These are phyloP conservation scores for Dinoponera quadriceps DNA, from an alignment of 1,140 invertebrate genomes.

Conservation along the genomic window DNA sequence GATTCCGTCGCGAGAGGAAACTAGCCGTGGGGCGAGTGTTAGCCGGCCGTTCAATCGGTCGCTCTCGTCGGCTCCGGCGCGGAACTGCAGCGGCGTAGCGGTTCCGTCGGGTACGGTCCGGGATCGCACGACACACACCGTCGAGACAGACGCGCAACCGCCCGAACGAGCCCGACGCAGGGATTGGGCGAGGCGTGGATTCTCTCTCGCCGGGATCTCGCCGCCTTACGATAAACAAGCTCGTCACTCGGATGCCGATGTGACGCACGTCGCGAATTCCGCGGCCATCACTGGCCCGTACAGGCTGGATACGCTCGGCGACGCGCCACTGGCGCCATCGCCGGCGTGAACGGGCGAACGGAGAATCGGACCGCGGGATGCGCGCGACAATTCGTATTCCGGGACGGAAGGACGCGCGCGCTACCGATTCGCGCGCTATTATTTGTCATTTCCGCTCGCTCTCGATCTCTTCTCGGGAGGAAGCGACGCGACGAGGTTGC, in stretches of 20 bases:
- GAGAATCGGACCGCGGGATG: constrained; percentile 64
- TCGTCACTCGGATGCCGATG: constrained; percentile 54
- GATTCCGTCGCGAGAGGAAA: not conserved
- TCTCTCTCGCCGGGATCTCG: not conserved
- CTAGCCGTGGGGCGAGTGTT: not conserved
- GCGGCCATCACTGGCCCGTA: constrained; percentile 78
- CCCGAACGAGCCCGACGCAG: not conserved
- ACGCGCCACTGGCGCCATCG: constrained; percentile 64
- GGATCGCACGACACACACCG: not conserved
- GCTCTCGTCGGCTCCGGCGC: not conserved
- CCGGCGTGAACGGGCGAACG: constrained; percentile 64
- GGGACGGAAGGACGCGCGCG: no score
- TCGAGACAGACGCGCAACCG: not conserved
- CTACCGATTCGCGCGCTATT: no score
- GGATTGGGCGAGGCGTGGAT: not conserved
- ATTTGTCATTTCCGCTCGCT: no score
- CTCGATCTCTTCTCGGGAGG: no score
- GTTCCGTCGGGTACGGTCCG: not conserved
- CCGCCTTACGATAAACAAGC: constrained; percentile 74
- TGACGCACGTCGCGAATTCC: constrained; percentile 71
- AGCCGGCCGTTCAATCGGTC: not conserved
- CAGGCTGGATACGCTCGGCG: constrained; percentile 14
- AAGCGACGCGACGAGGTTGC: no score
- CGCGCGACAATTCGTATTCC: constrained; percentile 47
- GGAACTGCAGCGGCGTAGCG: not conserved